Evolutionary conservation across 1,140 invertebrate species (phyloP).

Genomic region (Drosophila equinoxialis): DNA sequence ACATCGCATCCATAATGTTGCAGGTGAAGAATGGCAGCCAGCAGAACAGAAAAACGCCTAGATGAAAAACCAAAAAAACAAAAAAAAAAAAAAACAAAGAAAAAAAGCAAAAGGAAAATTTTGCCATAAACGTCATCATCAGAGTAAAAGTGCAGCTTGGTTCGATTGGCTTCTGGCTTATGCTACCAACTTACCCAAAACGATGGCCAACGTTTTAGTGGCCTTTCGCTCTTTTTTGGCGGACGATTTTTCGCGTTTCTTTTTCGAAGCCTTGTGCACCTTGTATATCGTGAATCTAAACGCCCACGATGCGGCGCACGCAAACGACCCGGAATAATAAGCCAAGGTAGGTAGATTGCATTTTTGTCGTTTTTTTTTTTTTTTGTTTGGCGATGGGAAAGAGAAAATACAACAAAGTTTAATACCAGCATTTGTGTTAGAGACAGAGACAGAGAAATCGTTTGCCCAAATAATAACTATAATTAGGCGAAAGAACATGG

Average conservation of each 20-base stretch:
- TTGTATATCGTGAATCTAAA: constrained; percentile 95
- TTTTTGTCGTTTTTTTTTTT: neutral
- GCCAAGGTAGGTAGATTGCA: constrained; percentile 51
- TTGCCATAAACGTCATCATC: too few relatives aligned
- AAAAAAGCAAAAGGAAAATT: neutral
- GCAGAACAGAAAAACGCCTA: constrained; percentile 96
- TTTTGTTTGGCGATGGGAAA: neutral
- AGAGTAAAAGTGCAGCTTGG: too few relatives aligned
- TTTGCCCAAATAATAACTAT: constrained; percentile 53
- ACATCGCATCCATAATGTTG: constrained; percentile 98
- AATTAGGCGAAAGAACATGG: constrained; percentile 39
- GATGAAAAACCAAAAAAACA: neutral
- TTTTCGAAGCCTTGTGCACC: constrained; percentile 96
- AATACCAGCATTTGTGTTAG: constrained; percentile 5
- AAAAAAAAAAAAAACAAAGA: neutral
- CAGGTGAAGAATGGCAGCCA: constrained; percentile 99
- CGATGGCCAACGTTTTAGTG: constrained; percentile 99
- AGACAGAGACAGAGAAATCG: too few relatives aligned
- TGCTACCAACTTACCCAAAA: constrained; percentile 91
- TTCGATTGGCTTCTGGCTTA: too few relatives aligned
- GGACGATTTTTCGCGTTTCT: constrained; percentile 96
- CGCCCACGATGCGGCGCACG: constrained; percentile 24
- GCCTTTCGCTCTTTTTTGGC: constrained; percentile 98
- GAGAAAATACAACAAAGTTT: neutral
- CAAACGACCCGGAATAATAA: constrained; percentile 47